Conservation (phyloP, 2,888 invertebrate species). For the Ichneumoninae sp. region DNA sequence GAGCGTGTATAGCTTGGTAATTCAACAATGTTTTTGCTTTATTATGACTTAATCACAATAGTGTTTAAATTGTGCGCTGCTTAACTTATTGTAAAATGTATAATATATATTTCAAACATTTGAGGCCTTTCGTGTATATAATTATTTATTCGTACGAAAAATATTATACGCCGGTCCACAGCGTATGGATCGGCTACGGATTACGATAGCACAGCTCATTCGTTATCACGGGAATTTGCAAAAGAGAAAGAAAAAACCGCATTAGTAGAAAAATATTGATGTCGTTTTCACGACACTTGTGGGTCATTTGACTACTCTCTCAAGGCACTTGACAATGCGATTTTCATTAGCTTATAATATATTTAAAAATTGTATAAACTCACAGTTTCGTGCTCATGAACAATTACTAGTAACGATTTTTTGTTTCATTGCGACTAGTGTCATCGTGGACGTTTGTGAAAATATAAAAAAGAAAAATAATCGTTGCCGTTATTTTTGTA, state of each 20-base stretch:
- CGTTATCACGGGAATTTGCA: conserved; percentile 42
- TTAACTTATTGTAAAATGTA: neutral
- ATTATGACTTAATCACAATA: neutral
- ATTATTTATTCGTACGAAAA: conserved; percentile 21
- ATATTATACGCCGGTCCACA: conserved; percentile 15
- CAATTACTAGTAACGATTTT: conserved; percentile 1
- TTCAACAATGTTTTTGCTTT: conserved; percentile 1
- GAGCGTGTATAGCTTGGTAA: neutral
- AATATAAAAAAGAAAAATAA: conserved; percentile 1
- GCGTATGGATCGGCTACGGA: neutral
- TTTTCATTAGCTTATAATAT: neutral
- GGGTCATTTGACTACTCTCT: neutral
- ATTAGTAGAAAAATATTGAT: conserved; percentile 24
- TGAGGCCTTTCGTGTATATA: neutral
- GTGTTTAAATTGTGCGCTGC: conserved; percentile 1
- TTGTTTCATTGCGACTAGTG: neutral
- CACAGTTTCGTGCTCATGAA: neutral
- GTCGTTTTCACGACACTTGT: neutral
- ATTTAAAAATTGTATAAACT: neutral
- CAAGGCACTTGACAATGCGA: neutral
- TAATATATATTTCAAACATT: neutral
- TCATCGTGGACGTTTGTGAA: neutral
- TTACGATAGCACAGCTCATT: conserved; percentile 46
- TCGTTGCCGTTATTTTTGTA: neutral
- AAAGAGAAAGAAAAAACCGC: conserved; percentile 9